A percentile compares a stretch with the other conserved stretches of the same genome.
phyloP scores from a whole-genome alignment of 1,140 invertebrate genomes.

The Chelonus insularis region DNA sequence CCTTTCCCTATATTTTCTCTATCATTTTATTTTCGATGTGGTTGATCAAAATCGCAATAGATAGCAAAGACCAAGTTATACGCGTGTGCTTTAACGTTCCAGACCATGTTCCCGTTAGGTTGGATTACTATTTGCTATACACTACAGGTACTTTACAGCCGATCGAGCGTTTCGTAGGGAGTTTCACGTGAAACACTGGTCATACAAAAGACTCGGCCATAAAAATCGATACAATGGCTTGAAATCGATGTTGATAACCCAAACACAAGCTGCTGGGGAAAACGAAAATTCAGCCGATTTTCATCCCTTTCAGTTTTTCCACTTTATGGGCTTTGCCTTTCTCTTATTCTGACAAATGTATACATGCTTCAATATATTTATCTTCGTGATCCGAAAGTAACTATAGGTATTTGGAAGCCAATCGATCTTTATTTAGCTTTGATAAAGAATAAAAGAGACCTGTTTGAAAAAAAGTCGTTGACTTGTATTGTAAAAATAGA shows the following conservation, averaged over 20 bases:
- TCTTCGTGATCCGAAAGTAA: background rate
- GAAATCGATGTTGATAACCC: background rate
- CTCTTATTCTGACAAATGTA: background rate
- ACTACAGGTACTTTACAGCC: constrained; percentile 11
- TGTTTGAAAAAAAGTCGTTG: no score
- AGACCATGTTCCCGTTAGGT: background rate
- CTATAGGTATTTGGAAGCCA: background rate
- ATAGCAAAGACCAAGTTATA: background rate
- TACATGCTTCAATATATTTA: background rate
- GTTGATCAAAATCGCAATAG: background rate
- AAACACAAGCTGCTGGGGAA: background rate
- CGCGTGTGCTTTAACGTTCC: background rate
- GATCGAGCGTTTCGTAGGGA: background rate
- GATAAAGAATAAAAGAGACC: constrained; percentile 1
- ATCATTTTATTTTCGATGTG: no score
- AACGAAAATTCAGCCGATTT: background rate
- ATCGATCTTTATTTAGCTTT: background rate
- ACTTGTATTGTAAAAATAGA: no score
- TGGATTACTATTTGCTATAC: constrained; percentile 9
- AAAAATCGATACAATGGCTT: background rate
- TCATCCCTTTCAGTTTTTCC: background rate
- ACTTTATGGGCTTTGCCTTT: background rate
- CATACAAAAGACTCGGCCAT: background rate
- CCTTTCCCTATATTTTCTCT: no score
- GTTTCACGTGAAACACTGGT: background rate